Percentiles rank a stretch among this genome's conserved stretches.
Conservation (phyloP, 2,113 vertebrate genomes). For the Cromileptes altivelis region DNA sequence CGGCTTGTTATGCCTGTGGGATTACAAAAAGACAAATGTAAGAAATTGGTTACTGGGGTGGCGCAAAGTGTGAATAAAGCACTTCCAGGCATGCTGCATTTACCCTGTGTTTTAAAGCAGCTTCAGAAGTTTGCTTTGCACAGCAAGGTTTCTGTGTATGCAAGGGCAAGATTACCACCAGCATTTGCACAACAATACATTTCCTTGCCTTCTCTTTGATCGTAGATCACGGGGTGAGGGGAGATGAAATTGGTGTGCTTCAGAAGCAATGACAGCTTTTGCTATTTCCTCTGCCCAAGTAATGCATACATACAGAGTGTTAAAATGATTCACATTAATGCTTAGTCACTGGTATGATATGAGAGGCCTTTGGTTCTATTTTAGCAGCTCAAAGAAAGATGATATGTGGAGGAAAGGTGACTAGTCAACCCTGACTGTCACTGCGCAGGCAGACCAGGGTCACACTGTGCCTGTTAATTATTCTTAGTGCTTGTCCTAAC, state of each 20-base stretch:
- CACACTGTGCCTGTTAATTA: background rate
- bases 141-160: background rate
- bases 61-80: slow-evolving; percentile 17
- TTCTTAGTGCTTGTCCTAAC: slow-evolving; percentile 16
- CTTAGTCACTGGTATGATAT: slow-evolving; percentile 9
- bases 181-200: slow-evolving; percentile 18
- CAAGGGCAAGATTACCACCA: slow-evolving; percentile 15
- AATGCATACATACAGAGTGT: slow-evolving; percentile 4
- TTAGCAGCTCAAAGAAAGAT: slow-evolving; percentile 50
- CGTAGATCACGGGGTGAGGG: background rate
- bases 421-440: slow-evolving; percentile 1
- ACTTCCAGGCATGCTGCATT: background rate
- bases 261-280: background rate
- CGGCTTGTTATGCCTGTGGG: background rate
- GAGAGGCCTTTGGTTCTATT: slow-evolving; percentile 48
- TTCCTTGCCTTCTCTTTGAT: slow-evolving; percentile 15
- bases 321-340: slow-evolving; percentile 16
- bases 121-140: slow-evolving; percentile 15
- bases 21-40: slow-evolving; percentile 48
- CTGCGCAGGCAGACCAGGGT: background rate
- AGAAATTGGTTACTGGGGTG: slow-evolving; percentile 24
- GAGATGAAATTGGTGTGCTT: slow-evolving; percentile 10
- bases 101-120: slow-evolving; percentile 21
- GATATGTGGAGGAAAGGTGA: slow-evolving; percentile 62
- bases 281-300: slow-evolving; percentile 20